These are phyloP conservation scores for Enteromius unitaeniatus DNA, from an alignment of 2,797 vertebrate genomes.

Conservation along the genomic window DNA sequence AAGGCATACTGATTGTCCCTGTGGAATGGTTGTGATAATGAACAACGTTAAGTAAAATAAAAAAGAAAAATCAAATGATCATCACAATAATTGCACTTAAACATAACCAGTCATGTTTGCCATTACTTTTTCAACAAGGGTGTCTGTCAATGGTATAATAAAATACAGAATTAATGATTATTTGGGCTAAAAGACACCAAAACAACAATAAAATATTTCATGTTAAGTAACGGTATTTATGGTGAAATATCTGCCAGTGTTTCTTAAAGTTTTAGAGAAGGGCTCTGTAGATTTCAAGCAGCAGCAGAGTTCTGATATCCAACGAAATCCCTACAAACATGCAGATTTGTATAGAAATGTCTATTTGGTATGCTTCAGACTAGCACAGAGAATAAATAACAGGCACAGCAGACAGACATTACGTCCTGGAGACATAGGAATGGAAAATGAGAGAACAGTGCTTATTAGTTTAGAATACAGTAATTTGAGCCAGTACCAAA, in stretches of 20 bases:
- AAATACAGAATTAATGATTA: slow-evolving; percentile 19
- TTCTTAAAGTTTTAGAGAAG: slow-evolving; percentile 7
- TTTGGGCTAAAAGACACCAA: background rate
- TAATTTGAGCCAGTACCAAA: slow-evolving; percentile 11
- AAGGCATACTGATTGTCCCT: slow-evolving; percentile 9
- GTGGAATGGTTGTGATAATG: background rate
- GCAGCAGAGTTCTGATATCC: background rate
- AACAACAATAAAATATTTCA: background rate
- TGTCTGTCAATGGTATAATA: background rate
- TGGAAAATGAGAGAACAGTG: slow-evolving; percentile 14
- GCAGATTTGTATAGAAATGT: slow-evolving; percentile 21
- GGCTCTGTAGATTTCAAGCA: slow-evolving; percentile 5
- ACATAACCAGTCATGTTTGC: background rate
- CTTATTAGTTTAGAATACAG: background rate
- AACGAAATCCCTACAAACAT: background rate
- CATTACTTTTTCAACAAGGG: background rate
- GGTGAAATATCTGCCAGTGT: background rate
- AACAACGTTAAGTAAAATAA: background rate
- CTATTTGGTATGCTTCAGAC: background rate
- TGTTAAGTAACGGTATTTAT: background rate
- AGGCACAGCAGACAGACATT: background rate
- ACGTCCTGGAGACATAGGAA: background rate
- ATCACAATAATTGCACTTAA: slow-evolving; percentile 6
- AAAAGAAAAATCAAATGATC: too few species aligned
- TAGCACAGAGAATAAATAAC: slow-evolving; percentile 34